These are phyloP conservation scores for Orchestia grillus DNA, from an alignment of 1,140 invertebrate genomes.

Conservation along the genomic window DNA sequence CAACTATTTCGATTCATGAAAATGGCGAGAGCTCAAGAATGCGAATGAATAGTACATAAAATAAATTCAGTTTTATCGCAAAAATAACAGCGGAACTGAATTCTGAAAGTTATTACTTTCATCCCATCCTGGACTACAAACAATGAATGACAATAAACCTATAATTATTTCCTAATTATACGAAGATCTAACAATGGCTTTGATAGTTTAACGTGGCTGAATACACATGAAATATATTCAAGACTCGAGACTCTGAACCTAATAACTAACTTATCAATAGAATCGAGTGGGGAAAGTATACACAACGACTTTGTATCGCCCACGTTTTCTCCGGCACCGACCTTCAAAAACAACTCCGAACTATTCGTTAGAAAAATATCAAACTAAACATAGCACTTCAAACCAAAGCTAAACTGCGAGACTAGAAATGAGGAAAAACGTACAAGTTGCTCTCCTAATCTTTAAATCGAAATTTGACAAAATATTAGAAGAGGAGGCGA, in stretches of 20 bases:
- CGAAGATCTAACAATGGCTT: background rate
- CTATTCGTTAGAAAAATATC: background rate
- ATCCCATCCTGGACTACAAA: background rate
- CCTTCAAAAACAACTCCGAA: background rate
- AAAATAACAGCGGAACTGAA: background rate
- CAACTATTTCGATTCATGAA: background rate
- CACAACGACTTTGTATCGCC: background rate
- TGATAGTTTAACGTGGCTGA: background rate
- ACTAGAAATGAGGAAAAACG: background rate
- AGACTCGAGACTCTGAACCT: background rate
- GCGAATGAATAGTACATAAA: background rate
- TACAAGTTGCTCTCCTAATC: background rate
- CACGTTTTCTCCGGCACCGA: background rate
- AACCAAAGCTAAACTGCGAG: background rate
- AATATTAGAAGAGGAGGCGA: background rate
- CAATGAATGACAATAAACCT: background rate
- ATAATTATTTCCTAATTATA: background rate
- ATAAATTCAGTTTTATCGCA: background rate
- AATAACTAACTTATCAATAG: background rate
- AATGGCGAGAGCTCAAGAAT: background rate
- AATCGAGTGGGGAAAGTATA: background rate
- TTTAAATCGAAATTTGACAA: background rate
- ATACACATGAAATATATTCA: too few species aligned
- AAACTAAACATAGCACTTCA: background rate
- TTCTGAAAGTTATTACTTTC: background rate